Evolutionary conservation across 92 coral and sea anemone genomes (phyloP).

Genomic region (Phenganax subtilis): DNA sequence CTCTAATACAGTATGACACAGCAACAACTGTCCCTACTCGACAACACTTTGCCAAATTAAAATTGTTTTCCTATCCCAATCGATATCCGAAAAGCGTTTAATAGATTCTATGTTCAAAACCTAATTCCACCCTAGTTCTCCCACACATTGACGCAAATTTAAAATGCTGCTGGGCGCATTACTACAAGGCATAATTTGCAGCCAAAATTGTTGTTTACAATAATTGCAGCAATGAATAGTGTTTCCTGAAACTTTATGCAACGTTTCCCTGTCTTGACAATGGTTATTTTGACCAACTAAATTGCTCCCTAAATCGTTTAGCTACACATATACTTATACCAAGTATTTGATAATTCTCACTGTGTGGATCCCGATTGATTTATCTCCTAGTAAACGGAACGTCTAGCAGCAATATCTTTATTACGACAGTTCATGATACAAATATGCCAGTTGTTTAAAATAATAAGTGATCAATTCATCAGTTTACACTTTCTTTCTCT

Average conservation of each 20-base stretch:
- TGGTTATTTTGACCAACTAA: constrained; percentile 15
- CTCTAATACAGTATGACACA: constrained; percentile 1
- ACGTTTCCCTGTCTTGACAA: background rate
- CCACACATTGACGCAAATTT: constrained; percentile 30
- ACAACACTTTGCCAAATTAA: constrained; percentile 6
- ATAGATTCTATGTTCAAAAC: constrained; percentile 12
- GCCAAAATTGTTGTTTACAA: constrained; percentile 20
- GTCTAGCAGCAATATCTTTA: constrained; percentile 1
- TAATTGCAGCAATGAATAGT: background rate
- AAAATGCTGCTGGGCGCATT: background rate
- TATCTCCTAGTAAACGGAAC: background rate
- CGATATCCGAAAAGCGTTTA: constrained; percentile 4
- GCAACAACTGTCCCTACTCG: constrained; percentile 3
- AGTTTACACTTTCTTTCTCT: background rate
- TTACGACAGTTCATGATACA: constrained; percentile 34
- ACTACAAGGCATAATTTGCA: constrained; percentile 19
- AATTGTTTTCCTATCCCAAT: constrained; percentile 4
- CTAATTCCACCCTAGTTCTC: background rate
- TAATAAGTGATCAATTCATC: background rate
- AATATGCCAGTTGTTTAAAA: constrained; percentile 16
- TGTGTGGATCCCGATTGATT: constrained; percentile 1
- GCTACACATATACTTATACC: background rate
- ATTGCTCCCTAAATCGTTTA: background rate
- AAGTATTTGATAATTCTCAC: constrained; percentile 2
- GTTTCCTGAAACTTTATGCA: background rate